These are phyloP conservation scores for Pomatostomus ruficeps DNA, from an alignment of 2,113 vertebrate genomes.

Conservation along the genomic window DNA sequence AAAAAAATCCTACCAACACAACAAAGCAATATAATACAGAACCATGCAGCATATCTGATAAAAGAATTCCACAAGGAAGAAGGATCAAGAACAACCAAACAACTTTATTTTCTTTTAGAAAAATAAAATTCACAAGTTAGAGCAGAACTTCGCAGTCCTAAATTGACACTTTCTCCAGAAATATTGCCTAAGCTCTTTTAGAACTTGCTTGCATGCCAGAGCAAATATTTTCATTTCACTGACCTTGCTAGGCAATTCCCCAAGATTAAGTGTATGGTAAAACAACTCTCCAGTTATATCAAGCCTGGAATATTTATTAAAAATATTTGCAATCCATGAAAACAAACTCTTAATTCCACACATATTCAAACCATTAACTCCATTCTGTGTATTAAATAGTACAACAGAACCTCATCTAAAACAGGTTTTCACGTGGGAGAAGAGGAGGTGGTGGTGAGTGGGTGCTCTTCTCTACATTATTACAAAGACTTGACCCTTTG, in stretches of 20 bases:
- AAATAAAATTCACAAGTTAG: background rate
- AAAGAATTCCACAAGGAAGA: background rate
- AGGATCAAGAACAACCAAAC: background rate
- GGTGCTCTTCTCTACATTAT: background rate
- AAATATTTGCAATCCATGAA: constrained; percentile 1
- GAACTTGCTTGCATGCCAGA: constrained; percentile 9
- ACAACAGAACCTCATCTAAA: background rate
- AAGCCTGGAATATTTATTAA: constrained; percentile 11
- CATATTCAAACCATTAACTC: background rate
- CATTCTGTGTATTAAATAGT: background rate
- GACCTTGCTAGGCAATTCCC: constrained; percentile 26
- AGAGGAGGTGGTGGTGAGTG: background rate
- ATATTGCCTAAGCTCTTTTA: constrained; percentile 8
- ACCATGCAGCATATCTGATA: background rate
- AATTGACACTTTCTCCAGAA: background rate
- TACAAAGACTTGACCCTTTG: background rate
- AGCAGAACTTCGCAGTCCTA: background rate
- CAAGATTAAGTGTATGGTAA: background rate
- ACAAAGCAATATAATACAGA: background rate
- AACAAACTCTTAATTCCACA: constrained; percentile 9
- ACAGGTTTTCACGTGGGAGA: background rate
- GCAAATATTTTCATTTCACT: constrained; percentile 54
- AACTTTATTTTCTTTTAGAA: background rate
- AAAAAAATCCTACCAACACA: background rate
- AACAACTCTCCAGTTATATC: background rate